phyloP scores from a whole-genome alignment of 2,797 vertebrate species.

The Myotis planiceps region DNA sequence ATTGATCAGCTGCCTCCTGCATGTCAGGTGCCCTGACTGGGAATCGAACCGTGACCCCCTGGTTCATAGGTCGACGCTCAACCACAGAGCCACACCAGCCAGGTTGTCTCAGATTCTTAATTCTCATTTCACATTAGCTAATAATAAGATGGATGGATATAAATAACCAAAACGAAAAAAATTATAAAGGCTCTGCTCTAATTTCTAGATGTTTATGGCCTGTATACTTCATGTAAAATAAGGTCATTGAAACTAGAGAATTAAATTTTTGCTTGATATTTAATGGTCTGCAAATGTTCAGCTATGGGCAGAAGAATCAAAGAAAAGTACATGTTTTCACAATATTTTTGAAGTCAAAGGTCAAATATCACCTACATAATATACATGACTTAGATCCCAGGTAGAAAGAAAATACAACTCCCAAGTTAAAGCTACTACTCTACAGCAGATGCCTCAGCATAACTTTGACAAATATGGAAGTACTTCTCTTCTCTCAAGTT shows the following conservation, averaged over 20 bases:
- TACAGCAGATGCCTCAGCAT: background rate
- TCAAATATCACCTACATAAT: constrained; percentile 2
- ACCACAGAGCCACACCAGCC: too few relatives aligned
- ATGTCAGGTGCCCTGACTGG: too few relatives aligned
- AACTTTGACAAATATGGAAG: background rate
- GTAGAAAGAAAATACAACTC: background rate
- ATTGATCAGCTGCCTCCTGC: too few relatives aligned
- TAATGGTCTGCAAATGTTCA: background rate
- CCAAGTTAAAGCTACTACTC: background rate
- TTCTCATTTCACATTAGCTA: background rate
- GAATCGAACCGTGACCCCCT: too few relatives aligned
- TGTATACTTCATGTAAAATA: background rate
- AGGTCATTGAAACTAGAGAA: background rate
- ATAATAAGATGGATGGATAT: background rate
- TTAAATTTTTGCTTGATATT: background rate
- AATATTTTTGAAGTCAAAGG: constrained; percentile 37
- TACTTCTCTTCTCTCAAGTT: background rate
- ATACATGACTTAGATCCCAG: background rate
- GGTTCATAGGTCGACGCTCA: too few relatives aligned
- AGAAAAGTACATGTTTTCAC: background rate
- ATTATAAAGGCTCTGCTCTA: background rate
- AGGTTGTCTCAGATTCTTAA: background rate
- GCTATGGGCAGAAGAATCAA: background rate
- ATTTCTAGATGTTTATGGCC: background rate
- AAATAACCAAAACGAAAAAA: background rate